Conservation (phyloP, 2,113 vertebrate genomes). For the Cranoglanis bouderius region DNA sequence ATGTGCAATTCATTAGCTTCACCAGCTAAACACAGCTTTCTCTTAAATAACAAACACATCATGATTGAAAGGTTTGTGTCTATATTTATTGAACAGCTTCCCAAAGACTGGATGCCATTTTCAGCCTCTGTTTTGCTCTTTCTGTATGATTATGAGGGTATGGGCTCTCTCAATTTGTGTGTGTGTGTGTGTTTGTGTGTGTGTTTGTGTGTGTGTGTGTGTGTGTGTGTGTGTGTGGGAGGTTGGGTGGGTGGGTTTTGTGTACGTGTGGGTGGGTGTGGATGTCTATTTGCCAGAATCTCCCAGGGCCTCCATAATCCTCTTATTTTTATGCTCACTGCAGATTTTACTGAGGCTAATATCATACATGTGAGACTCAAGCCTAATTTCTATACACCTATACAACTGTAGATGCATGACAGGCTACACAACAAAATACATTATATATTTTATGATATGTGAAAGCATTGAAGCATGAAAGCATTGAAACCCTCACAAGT, state of each 20-base stretch:
- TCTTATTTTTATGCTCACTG: slow-evolving; percentile 66
- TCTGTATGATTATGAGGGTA: not conserved
- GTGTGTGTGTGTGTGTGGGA: not conserved
- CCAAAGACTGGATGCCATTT: not conserved
- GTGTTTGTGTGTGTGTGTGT: not conserved
- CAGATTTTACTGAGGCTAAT: slow-evolving; percentile 43
- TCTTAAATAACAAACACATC: not conserved
- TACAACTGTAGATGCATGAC: not conserved
- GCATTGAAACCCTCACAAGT: not conserved
- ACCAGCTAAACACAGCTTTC: not conserved
- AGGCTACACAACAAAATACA: not conserved
- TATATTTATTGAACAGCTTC: not conserved
- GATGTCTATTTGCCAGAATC: slow-evolving; percentile 42
- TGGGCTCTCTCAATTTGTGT: not conserved
- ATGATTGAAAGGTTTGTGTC: not conserved
- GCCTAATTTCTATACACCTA: not conserved
- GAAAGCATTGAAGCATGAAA: slow-evolving; percentile 3
- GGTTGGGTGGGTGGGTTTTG: not conserved
- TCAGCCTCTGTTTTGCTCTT: not conserved
- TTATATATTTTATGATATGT: not conserved
- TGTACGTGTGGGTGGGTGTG: not conserved
- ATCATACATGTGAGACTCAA: not conserved
- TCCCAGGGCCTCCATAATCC: slow-evolving; percentile 68
- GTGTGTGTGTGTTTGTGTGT: not conserved
- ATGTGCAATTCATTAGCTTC: not conserved